Evolutionary conservation across 30 jellyfish, hydroid and myxozoan species (phyloP).

Genomic region (Mastigias papua): DNA sequence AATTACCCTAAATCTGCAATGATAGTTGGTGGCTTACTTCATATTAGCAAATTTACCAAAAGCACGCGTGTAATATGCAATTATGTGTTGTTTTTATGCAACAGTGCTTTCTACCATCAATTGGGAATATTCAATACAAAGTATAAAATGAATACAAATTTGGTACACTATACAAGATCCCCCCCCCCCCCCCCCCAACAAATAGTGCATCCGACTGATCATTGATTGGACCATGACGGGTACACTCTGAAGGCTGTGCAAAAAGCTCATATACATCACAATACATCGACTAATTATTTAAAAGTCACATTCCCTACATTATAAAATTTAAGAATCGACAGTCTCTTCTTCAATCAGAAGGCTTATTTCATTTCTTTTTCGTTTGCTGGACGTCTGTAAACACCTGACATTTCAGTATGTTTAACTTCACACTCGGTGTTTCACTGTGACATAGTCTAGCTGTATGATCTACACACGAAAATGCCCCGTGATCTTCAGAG

Average conservation of each 20-base stretch:
- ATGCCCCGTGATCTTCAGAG: conserved; percentile 20
- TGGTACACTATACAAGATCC: too few species aligned
- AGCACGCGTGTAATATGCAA: too few species aligned
- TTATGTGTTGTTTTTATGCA: too few species aligned
- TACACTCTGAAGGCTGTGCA: neutral
- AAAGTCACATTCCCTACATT: neutral
- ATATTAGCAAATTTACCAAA: too few species aligned
- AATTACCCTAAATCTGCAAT: too few species aligned
- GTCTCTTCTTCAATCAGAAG: neutral
- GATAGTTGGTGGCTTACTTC: too few species aligned
- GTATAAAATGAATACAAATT: too few species aligned
- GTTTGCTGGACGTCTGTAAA: conserved; percentile 23
- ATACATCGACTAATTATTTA: neutral
- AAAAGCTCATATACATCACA: neutral
- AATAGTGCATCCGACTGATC: too few species aligned
- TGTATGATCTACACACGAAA: conserved; percentile 45
- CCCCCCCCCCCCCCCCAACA: too few species aligned
- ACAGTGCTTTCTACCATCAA: too few species aligned
- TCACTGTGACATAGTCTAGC: conserved; percentile 49
- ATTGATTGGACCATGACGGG: too few species aligned
- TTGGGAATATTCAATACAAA: too few species aligned
- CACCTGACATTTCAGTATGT: conserved; percentile 42
- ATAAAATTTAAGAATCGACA: neutral
- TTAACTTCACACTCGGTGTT: conserved; percentile 58
- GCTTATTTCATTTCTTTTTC: conserved; percentile 2